Evolutionary conservation across 2,888 invertebrate species (phyloP), one percentile per base, ranked within the genome.

Genomic region (Aspidiotus rigidus): DNA sequence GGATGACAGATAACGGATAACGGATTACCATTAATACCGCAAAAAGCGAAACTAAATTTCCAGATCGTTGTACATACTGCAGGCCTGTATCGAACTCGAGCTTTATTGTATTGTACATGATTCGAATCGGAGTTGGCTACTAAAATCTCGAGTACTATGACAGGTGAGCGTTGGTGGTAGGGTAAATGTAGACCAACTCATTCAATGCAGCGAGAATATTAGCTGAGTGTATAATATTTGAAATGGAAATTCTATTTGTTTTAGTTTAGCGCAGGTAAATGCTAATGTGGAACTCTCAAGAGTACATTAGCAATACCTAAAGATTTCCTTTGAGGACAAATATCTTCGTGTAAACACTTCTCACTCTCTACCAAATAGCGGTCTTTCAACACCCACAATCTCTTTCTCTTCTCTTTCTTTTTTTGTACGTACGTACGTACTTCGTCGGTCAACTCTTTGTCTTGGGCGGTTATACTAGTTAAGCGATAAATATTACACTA

Each of bases 341-440:
- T 66, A 66, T 66, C 55, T 56, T 57, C 57, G 59, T 66, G 66
- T 57, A 66, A 66, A 66, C 66, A 57, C 42, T 57, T 66, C 57
- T 66, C 42, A 44, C 66, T 66, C 55, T 66, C 56, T 66, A 66
- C 66, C 66, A 66, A 66, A 66, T 66, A 66, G 57, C 66, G 56
- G 66, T 42, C 56, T 66, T 66, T 66, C 66, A 66, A 66, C 66
- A 66, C 66, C 66, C 66, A 66, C 66, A 44, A 57, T 57, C 41
- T 41, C 44, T 57, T 49, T 54, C 53, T 15, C 5, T 53, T 53
- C n/a, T 53, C 2, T 15, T 53, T 53, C 5, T 53, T 11, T 28
- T 28, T 28, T 28, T 28, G 1, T 28, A n/a, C n/a, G 28, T 28
- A 28, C 28, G 28, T 28, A 28, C 28, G 28, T 49, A 49, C 49